phyloP scores from a whole-genome alignment of 2,113 vertebrate species.

The Fulica atra region DNA sequence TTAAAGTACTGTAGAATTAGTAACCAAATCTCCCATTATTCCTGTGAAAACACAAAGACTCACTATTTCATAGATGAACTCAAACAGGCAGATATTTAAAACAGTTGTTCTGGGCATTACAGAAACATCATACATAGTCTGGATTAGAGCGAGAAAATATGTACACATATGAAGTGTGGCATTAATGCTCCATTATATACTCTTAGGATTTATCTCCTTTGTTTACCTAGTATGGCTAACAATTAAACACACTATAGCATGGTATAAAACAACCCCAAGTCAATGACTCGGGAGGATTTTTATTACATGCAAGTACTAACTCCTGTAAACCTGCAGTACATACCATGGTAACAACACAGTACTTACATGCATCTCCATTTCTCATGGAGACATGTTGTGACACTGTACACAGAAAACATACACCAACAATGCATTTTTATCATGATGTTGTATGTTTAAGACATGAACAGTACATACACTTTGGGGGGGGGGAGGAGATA shows the following conservation, averaged over 20 bases:
- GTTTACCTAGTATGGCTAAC: neutral
- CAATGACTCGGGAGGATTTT: neutral
- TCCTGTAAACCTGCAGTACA: neutral
- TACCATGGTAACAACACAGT: neutral
- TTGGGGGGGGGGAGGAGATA: too few species aligned
- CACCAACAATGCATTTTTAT: neutral
- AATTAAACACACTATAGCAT: neutral
- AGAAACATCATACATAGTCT: neutral
- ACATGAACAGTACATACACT: neutral
- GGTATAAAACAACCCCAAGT: neutral
- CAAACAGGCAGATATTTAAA: neutral
- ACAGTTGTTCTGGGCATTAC: neutral
- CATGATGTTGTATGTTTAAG: neutral
- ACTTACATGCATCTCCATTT: accelerated
- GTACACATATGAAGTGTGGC: neutral
- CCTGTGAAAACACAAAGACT: neutral
- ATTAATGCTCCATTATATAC: neutral
- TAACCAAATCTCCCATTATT: slow-evolving; percentile 27
- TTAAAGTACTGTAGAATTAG: slow-evolving; percentile 31
- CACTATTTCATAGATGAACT: neutral
- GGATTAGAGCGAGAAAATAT: neutral
- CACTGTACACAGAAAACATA: neutral
- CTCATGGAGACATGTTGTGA: neutral
- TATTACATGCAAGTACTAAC: neutral
- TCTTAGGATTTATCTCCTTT: neutral